These are phyloP conservation scores for Passer montanus DNA, from an alignment of 2,113 vertebrate species.

Conservation along the genomic window DNA sequence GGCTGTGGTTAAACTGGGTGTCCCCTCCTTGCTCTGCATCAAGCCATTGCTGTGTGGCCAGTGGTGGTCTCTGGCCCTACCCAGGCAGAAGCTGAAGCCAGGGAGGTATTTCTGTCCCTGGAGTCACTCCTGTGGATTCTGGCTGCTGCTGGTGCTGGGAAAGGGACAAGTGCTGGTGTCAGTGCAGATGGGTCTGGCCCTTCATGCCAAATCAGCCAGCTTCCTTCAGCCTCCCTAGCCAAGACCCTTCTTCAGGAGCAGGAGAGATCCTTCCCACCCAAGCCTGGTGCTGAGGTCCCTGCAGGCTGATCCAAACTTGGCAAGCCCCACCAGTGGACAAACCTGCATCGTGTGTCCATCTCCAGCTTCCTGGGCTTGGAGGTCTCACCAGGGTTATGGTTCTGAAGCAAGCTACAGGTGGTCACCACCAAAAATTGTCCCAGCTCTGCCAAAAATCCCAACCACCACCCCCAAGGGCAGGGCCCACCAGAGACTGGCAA, in stretches of 20 bases:
- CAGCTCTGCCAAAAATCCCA: not conserved
- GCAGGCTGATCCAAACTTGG: not conserved
- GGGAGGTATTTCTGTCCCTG: not conserved
- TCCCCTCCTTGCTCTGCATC: not conserved
- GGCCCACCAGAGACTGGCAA: not conserved
- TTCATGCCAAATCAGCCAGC: not conserved
- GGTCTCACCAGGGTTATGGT: accelerated
- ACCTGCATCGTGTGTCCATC: not conserved
- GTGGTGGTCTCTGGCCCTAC: not conserved
- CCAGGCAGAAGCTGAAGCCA: not conserved
- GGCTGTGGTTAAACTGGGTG: not conserved
- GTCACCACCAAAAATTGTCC: not conserved
- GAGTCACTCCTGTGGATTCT: accelerated
- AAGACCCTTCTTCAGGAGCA: not conserved
- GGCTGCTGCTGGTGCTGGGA: not conserved
- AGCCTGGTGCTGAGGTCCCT: not conserved
- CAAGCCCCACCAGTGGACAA: not conserved
- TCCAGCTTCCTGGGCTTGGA: not conserved
- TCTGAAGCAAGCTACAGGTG: not conserved
- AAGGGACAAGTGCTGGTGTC: not conserved
- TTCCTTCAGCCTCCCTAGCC: not conserved
- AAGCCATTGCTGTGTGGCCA: accelerated
- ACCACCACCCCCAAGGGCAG: not conserved
- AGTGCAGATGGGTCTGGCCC: not conserved
- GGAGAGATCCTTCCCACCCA: not conserved